Base-by-base conservation (phyloP, 2,888 invertebrate species). In the Baccha elongata region DNA sequence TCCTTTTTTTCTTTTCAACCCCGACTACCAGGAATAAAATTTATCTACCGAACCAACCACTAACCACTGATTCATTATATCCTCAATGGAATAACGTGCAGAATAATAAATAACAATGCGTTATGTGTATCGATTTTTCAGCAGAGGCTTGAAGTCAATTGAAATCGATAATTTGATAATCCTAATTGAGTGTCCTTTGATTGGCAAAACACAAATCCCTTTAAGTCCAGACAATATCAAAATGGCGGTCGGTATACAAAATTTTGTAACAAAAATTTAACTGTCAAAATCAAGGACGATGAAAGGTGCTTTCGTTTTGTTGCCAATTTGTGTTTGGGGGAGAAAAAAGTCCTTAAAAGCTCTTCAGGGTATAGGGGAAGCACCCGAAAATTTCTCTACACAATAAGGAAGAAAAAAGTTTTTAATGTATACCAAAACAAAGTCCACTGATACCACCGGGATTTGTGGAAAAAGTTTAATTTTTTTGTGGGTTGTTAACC, bases 301-400 rank as follows among this genome's bases (percentile, higher is more conserved):
- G 17, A n/a, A n/a, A 75, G 2, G 7, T 44, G 10, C 26, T 35
- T 46, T 4, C 10, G 23, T 37, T 52, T 15, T 67, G 68, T 55
- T 79, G 62, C 62, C 68, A 64, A 55, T 74, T 55, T 48, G 37
- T 53, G n/a, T 40, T 32, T 55, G 17, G 11, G 17, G 32, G 23
- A 23, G 7, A 48, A 48, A 46, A 69, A 69, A 80, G 21, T 75
- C 69, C 64, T 75, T 69, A 44, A 75, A 81, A 81, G 80, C 80
- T 81, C 44, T 23, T 58, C 42, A 68, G n/a, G n/a, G n/a, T n/a
- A n/a, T n/a, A n/a, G n/a, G n/a, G n/a, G n/a, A n/a, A 79, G 68
- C 62, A 79, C 69, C 35, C 58, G 4, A 8, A 8, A 29, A 53
- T 53, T 53, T 53, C 46, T 40, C 21, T 11, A 55, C 50, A 50